Conservation (phyloP, 1,140 invertebrate species). For the Drosophila triauraria region DNA sequence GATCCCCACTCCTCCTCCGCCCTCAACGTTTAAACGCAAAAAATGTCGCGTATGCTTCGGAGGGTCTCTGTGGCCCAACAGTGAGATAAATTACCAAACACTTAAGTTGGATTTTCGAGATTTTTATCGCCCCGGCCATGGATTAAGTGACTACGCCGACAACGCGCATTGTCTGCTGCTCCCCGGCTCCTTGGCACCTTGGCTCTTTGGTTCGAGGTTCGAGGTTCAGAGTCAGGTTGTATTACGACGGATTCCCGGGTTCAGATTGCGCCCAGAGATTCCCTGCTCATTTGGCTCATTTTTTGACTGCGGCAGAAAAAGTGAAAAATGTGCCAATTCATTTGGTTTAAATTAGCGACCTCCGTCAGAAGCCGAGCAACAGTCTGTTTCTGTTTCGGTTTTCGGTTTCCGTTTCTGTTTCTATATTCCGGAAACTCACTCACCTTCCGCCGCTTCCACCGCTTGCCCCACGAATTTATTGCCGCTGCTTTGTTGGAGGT, state of each 20-base stretch:
- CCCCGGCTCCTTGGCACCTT: neutral
- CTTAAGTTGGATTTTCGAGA: constrained; percentile 85
- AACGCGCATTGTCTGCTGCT: constrained; percentile 38
- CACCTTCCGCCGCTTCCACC: constrained; percentile 23
- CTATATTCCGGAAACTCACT: constrained; percentile 9
- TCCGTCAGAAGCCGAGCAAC: constrained; percentile 68
- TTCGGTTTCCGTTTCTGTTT: constrained; percentile 11
- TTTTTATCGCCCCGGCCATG: constrained; percentile 81
- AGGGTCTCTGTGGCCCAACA: constrained; percentile 29
- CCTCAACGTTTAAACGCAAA: constrained; percentile 51
- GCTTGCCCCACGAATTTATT: constrained; percentile 24
- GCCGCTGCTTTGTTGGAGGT: constrained; percentile 43
- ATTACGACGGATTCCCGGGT: constrained; percentile 7
- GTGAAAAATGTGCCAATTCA: constrained; percentile 85
- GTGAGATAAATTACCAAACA: constrained; percentile 85
- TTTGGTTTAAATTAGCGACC: constrained; percentile 85
- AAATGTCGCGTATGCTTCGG: constrained; percentile 66
- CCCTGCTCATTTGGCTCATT: constrained; percentile 63
- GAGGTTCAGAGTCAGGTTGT: constrained; percentile 17
- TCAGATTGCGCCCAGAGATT: constrained; percentile 29
- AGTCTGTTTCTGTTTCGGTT: constrained; percentile 56
- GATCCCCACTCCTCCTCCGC: constrained; percentile 1
- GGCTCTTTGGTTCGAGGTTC: neutral
- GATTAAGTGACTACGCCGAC: constrained; percentile 79
- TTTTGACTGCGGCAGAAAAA: constrained; percentile 45